Conservation (phyloP, 2,113 vertebrate species). For the cattle (Bos taurus) region ARS-UCD2.0 NC_037342.1:60904001-60904500, state of each 20-base stretch:
- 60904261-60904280: neutral
- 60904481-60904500: neutral
- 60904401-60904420: neutral
- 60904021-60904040: neutral
- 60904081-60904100: neutral
- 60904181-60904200: neutral
- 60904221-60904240: neutral
- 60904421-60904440: neutral
- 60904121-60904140: neutral
- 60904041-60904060: neutral
- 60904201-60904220: neutral
- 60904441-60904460: neutral
- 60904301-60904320: neutral
- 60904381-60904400: neutral
- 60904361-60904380: neutral
- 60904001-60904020: neutral
- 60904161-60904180: neutral
- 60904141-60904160: neutral
- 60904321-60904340: neutral
- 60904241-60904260: neutral
- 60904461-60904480: neutral
- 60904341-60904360: neutral
- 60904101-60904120: neutral
- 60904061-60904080: neutral
- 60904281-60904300: neutral